Percentiles rank a stretch among this genome's conserved stretches.
These are phyloP conservation scores for Ctenicera cuprea DNA, from an alignment of 2,888 invertebrate genomes.

Conservation along the genomic window DNA sequence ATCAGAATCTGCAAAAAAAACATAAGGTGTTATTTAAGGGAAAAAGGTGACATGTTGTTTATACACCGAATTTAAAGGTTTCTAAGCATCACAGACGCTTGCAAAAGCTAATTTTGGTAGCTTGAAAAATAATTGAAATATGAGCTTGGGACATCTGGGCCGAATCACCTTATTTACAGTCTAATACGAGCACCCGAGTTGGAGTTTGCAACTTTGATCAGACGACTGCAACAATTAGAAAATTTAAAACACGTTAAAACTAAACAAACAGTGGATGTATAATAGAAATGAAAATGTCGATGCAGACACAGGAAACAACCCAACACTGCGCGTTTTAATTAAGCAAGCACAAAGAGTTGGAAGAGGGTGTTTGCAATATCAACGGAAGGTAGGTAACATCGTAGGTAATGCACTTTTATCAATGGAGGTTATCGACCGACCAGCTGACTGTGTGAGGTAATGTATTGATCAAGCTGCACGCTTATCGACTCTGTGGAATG, in stretches of 20 bases:
- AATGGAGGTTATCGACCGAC: slow-evolving; percentile 56
- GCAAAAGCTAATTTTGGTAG: no score
- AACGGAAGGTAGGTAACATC: slow-evolving; percentile 22
- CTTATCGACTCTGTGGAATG: slow-evolving; percentile 53
- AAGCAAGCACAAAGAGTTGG: slow-evolving; percentile 27
- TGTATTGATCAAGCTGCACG: slow-evolving; percentile 54
- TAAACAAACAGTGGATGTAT: slow-evolving; percentile 4
- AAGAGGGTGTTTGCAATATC: slow-evolving; percentile 27
- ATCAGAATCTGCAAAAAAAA: no score
- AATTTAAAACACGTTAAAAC: neutral
- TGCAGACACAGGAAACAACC: neutral
- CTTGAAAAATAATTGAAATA: no score
- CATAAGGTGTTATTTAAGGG: no score
- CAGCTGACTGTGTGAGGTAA: slow-evolving; percentile 55
- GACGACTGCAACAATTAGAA: neutral
- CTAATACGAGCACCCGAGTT: no score
- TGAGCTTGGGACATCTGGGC: no score
- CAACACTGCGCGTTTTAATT: neutral
- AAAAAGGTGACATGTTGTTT: no score
- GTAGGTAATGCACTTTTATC: slow-evolving; percentile 53
- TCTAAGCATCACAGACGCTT: no score
- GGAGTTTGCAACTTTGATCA: no score
- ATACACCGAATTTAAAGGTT: no score
- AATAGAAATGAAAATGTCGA: slow-evolving; percentile 17
- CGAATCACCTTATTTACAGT: no score